A percentile compares a stretch with the other conserved stretches of the same genome.
phyloP scores from a whole-genome alignment of 1,140 invertebrate genomes.

The Galendromus occidentalis region DNA sequence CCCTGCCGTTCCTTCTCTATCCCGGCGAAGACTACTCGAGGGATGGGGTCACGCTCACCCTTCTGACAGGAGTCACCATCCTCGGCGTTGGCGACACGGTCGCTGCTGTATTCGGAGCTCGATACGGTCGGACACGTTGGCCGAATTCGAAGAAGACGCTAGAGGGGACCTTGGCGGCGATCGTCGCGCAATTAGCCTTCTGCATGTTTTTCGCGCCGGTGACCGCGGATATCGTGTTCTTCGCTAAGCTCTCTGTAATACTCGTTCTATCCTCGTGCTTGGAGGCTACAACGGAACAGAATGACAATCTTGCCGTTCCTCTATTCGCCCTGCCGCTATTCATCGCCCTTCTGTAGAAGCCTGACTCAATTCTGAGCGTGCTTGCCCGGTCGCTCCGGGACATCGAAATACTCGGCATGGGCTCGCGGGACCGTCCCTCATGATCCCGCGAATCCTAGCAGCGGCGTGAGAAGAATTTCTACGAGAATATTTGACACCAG shows the following conservation, averaged over 20 bases:
- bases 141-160: background rate
- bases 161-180: background rate
- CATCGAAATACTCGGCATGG: too few relatives aligned
- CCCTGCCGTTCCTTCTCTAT: background rate
- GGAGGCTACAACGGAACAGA: slow-evolving; percentile 2
- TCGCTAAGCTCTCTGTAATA: background rate
- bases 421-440: too few relatives aligned
- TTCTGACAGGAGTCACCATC: background rate
- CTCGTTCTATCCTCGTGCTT: background rate
- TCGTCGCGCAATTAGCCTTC: background rate
- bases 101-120: background rate
- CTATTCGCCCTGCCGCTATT: background rate
- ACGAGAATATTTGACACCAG: too few relatives aligned
- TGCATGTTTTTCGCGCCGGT: background rate
- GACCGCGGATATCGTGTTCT: background rate
- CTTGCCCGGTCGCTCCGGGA: too few relatives aligned
- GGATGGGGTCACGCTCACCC: background rate
- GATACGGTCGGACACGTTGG: background rate
- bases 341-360: background rate
- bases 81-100: background rate
- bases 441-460: too few relatives aligned
- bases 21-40: background rate
- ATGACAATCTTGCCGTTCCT: background rate
- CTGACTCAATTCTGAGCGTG: background rate
- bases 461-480: too few relatives aligned